These are phyloP conservation scores for Andrena haemorrhoa DNA, from an alignment of 2,888 invertebrate species.

Conservation along the genomic window DNA sequence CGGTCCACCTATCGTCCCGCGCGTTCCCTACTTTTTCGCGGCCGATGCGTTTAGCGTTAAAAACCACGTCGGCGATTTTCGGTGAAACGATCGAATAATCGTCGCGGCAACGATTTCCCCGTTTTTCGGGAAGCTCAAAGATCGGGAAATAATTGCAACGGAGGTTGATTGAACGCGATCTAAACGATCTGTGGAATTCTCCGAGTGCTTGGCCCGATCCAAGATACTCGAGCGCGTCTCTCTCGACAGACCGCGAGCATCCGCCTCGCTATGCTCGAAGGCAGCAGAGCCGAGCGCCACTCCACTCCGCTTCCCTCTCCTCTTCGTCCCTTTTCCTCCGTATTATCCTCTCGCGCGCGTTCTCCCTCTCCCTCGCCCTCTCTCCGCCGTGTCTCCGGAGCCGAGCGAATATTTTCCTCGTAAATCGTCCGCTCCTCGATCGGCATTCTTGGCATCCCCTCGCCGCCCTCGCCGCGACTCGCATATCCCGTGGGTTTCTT, in stretches of 20 bases:
- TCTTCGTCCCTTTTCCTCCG: not conserved
- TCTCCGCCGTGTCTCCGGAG: conserved; percentile 17
- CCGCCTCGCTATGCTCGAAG: not conserved
- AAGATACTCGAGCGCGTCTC: not conserved
- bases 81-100: conserved; percentile 25
- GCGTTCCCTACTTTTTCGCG: conserved; percentile 50
- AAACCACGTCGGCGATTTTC: conserved; percentile 36
- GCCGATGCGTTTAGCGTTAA: conserved; percentile 46
- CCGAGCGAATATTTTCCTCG: conserved; percentile 52
- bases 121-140: not conserved
- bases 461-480: conserved; percentile 33
- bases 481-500: conserved; percentile 32
- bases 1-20: conserved; percentile 30
- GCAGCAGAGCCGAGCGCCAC: not conserved
- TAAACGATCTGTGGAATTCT: not conserved
- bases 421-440: conserved; percentile 65
- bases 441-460: conserved; percentile 62
- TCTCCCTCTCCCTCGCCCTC: not conserved
- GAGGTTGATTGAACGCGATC: not conserved
- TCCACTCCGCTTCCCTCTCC: not conserved
- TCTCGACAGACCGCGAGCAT: not conserved
- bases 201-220: no score
- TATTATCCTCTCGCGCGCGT: conserved; percentile 8
- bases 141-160: not conserved
- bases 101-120: conserved; percentile 3